Conservation (phyloP, 1,140 invertebrate species). For the Homarus americanus region DNA sequence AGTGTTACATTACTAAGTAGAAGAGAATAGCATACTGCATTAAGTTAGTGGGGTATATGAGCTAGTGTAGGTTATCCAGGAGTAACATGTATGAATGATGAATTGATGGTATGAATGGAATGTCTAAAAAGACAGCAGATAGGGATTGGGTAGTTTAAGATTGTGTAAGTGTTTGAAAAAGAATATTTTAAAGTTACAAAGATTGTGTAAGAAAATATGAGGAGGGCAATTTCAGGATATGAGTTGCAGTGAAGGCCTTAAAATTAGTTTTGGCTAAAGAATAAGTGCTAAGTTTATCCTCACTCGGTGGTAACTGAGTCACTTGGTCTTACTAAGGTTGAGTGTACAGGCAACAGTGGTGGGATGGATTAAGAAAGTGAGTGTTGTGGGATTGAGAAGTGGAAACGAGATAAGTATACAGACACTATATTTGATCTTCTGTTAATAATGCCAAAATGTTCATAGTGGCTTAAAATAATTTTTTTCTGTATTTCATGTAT, state of each 20-base stretch:
- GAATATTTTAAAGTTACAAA: neutral
- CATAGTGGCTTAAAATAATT: constrained; percentile 5
- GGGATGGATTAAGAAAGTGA: neutral
- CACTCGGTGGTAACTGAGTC: neutral
- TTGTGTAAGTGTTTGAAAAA: neutral
- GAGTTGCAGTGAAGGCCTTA: neutral
- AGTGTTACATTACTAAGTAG: neutral
- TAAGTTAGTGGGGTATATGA: neutral
- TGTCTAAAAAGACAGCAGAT: neutral
- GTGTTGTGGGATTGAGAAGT: neutral
- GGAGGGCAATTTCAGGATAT: neutral
- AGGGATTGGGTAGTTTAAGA: neutral
- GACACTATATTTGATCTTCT: constrained; percentile 11
- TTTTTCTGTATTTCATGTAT: constrained; percentile 3
- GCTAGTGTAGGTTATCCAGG: neutral
- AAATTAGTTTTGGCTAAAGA: neutral
- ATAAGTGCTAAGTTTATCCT: neutral
- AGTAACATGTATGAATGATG: neutral
- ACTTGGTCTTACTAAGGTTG: neutral
- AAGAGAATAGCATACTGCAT: neutral
- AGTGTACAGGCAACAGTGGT: neutral
- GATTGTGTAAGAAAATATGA: neutral
- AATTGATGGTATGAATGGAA: neutral
- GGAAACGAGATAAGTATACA: neutral
- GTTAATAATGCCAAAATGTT: constrained; percentile 44